A percentile compares a stretch with the other conserved stretches of the same genome.
These are phyloP conservation scores for Spea multiplicata DNA, from an alignment of 2,113 vertebrate genomes.

Conservation along the genomic window DNA sequence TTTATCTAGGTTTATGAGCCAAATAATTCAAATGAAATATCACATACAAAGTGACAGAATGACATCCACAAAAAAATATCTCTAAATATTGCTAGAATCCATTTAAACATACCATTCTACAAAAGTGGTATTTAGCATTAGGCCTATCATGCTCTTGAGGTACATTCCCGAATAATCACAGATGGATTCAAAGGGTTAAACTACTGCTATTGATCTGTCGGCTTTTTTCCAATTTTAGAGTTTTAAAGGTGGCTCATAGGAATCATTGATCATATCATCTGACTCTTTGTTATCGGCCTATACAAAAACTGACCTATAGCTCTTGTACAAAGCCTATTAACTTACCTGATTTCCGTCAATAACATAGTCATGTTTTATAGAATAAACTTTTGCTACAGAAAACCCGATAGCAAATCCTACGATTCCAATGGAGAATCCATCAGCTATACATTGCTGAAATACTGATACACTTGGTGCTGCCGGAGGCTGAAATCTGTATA, in stretches of 20 bases:
- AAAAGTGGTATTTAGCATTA: too few relatives aligned
- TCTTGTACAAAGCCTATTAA: not conserved
- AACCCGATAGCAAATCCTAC: constrained; percentile 91
- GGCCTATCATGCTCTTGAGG: too few relatives aligned
- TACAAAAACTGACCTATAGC: too few relatives aligned
- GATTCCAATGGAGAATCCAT: constrained; percentile 81
- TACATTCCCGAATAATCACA: too few relatives aligned
- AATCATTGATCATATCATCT: too few relatives aligned
- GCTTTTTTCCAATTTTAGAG: too few relatives aligned
- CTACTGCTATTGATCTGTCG: too few relatives aligned
- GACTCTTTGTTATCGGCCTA: too few relatives aligned
- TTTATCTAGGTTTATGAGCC: not conserved
- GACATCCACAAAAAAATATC: not conserved
- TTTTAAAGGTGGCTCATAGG: too few relatives aligned
- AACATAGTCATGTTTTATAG: constrained; percentile 88
- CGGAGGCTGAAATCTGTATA: constrained; percentile 77
- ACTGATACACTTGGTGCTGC: constrained; percentile 65
- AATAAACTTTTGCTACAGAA: constrained; percentile 90
- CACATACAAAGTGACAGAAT: not conserved
- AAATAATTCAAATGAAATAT: not conserved
- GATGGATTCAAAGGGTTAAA: too few relatives aligned
- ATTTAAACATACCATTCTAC: too few relatives aligned
- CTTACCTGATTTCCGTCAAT: constrained; percentile 88
- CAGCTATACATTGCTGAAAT: constrained; percentile 70
- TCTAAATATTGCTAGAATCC: too few relatives aligned